Evolutionary conservation across 1,140 invertebrate species (phyloP), one percentile per base, ranked within the genome.

Genomic region (Cydia pomonella): DNA sequence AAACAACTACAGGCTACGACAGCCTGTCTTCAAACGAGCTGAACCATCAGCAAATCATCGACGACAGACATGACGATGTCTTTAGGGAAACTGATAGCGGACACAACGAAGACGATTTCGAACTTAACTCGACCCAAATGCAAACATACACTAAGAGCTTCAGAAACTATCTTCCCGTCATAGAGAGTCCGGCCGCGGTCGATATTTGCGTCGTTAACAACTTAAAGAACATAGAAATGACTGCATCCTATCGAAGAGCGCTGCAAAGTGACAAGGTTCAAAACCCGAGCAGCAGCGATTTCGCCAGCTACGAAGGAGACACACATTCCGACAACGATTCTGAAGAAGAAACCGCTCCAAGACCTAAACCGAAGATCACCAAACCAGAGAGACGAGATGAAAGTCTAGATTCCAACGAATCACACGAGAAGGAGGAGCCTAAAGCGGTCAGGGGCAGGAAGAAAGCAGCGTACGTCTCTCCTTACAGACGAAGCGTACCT

Each of bases 381-480:
- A 96, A 96, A 83, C 95, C 95, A 1, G 76, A 77, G 6, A 79
- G 85, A 66, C 76, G 88, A 62, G 86, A 91, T 72, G 84, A 84
- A 16, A 93, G 90, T 73, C 75, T 90, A 27, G 91, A 92, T 75
- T 93, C 88, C 1, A 92, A 92, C 74, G 88, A 93, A 3, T 92
- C 91, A 0, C 74, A 83, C 5, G 89, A 89, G 18, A 91, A 91
- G 79, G 91, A 92, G 23, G 81, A 76, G 9, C 87, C 94, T 0
- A 98, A 97, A 89, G 94, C 89, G 1, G 95, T 98, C 33, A 93
- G 97, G 71, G 97, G 97, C 0, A 91, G 96, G 66, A 95, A 97
- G 81, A 97, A 96, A 85, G 94, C 95, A 0, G 89, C 95, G 2
- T 97, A 97, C 82, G 94, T 95, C 1, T 95, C 94, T 0, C 94